phyloP scores from a whole-genome alignment of 2,888 invertebrate genomes.

The Horisme vitalbata region DNA sequence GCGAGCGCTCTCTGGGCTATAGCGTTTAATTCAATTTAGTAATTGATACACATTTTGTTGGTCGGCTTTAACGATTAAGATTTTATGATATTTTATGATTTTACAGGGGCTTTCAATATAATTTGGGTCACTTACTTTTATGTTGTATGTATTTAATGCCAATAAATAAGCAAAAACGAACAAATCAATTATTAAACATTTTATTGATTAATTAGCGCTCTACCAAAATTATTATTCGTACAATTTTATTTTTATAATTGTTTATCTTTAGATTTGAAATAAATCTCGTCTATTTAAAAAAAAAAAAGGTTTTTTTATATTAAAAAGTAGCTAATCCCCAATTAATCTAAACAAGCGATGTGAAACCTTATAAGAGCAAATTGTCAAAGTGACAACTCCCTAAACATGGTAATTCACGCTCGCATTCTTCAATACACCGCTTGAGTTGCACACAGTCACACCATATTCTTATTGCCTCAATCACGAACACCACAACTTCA shows the following conservation, averaged over 20 bases:
- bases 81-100: conserved; percentile 21
- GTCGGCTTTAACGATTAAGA: conserved; percentile 49
- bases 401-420: conserved; percentile 80
- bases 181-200: too few relatives aligned
- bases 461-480: conserved; percentile 66
- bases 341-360: conserved; percentile 47
- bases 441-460: conserved; percentile 67
- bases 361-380: conserved; percentile 68
- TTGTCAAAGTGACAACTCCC: conserved; percentile 77
- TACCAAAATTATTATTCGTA: too few relatives aligned
- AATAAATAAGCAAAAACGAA: too few relatives aligned
- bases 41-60: conserved; percentile 78
- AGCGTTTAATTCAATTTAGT: conserved; percentile 82
- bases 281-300: too few relatives aligned
- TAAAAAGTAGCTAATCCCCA: conserved; percentile 30
- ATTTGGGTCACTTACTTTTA: neutral
- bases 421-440: conserved; percentile 79
- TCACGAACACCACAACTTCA: conserved; percentile 40
- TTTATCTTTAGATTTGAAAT: too few relatives aligned
- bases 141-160: neutral
- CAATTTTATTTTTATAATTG: too few relatives aligned
- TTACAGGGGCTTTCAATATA: conserved; percentile 7
- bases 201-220: too few relatives aligned
- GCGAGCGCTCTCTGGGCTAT: conserved; percentile 71
- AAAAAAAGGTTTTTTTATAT: neutral